Conservation (phyloP, 2,888 invertebrate species). For the Odontocerum albicorne region DNA sequence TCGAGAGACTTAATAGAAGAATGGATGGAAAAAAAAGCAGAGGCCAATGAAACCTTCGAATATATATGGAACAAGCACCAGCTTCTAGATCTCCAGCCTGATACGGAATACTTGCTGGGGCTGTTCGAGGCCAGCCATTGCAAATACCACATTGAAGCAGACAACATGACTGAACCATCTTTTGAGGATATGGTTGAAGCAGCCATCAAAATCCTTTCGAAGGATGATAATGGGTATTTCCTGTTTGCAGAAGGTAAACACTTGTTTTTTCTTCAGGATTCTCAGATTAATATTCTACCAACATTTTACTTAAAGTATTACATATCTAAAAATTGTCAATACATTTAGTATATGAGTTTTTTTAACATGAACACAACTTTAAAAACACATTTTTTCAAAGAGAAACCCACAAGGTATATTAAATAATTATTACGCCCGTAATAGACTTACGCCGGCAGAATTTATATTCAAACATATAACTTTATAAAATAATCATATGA, state of each 20-base stretch:
- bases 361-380: no score
- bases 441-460: no score
- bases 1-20: constrained; percentile 65
- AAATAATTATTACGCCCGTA: no score
- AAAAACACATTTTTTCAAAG: no score
- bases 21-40: constrained; percentile 60
- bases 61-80: constrained; percentile 62
- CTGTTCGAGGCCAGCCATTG: constrained; percentile 67
- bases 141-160: constrained; percentile 68
- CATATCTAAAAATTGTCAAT: no score
- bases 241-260: constrained; percentile 72
- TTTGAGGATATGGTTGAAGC: constrained; percentile 79
- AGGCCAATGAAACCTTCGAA: constrained; percentile 43
- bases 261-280: no score
- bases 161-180: constrained; percentile 60
- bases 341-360: no score
- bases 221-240: constrained; percentile 70
- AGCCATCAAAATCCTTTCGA: constrained; percentile 71
- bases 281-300: no score
- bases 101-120: constrained; percentile 64
- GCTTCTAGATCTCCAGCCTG: constrained; percentile 46
- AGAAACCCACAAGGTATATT: no score
- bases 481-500: no score
- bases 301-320: no score
- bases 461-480: no score